These are phyloP conservation scores for Manis crassicaudata DNA, from an alignment of 2,797 vertebrate species.

Conservation along the genomic window DNA sequence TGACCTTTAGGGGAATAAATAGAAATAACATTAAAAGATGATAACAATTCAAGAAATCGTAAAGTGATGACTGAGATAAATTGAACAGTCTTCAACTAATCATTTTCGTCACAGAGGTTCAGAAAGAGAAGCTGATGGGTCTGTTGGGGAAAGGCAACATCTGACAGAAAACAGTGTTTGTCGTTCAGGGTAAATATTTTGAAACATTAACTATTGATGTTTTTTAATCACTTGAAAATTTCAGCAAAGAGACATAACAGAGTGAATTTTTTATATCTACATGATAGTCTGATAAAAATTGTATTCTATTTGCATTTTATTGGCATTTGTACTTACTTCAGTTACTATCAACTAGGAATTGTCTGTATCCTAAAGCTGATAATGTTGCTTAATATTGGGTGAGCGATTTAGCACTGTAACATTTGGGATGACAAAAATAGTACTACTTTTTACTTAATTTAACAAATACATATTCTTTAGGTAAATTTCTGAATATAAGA, in stretches of 20 bases:
- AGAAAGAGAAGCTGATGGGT: background rate
- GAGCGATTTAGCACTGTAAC: background rate
- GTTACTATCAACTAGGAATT: background rate
- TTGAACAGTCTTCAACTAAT: background rate
- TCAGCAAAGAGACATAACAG: background rate
- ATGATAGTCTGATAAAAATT: background rate
- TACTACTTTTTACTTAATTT: background rate
- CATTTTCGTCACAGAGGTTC: background rate
- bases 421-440: background rate
- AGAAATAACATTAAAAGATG: background rate
- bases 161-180: background rate
- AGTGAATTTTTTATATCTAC: background rate
- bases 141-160: background rate
- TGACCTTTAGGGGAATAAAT: background rate
- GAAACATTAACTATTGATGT: background rate
- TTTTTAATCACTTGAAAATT: background rate
- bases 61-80: background rate
- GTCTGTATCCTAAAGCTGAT: background rate
- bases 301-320: background rate
- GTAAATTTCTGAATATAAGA: background rate
- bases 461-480: background rate
- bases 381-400: background rate
- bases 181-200: conserved; percentile 4
- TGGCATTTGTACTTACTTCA: background rate
- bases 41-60: background rate